Evolutionary conservation across 2,888 invertebrate genomes (phyloP), one percentile per base, ranked within the genome.

Genomic region (Trissolcus japonicus): DNA sequence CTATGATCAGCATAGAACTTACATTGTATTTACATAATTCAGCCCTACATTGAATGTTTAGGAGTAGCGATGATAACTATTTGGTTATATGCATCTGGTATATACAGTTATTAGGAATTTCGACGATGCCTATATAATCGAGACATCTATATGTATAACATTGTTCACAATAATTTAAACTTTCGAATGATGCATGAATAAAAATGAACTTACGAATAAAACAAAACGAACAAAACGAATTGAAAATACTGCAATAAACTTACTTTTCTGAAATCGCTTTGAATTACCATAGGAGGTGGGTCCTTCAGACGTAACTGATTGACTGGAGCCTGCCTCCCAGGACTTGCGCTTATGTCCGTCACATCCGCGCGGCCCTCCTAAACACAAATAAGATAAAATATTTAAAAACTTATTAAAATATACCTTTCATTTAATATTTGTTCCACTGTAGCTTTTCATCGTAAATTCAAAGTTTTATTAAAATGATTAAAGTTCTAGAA

Each of bases 191-290:
- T 35, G 11, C 35, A 35, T 35, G 35, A 35, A 9, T 35, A 9
- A 1, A 35, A 35, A 35, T 35, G 7, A 35, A 11, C 9, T 35
- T 7, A 35, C 3, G 6, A 25, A 25, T 25, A 35, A 29, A 29
- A 6, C n/a, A 29, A 29, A 29, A 29, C 2, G 11, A 35, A 35
- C 1, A 2, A 11, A 35, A 35, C 9, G 1, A 1, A 6, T 35
- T 0, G 35, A 7, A 35, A 11, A 35, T 11, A 35, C 1, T 11
- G 35, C 1, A 6, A 35, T 35, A 25, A 4, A 66, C 73, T 63
- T 89, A 93, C 94, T 93, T 97, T 97, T 88, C 97, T 93, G 91
- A 97, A 97, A 91, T 97, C 97, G 84, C 96, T 95, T 91, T 97
- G 97, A 90, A 97, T 92, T 89, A 95, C 93, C 92, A 94, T 94